Conservation (phyloP, 2,888 invertebrate species). For the Diaprepes abbreviatus region DNA sequence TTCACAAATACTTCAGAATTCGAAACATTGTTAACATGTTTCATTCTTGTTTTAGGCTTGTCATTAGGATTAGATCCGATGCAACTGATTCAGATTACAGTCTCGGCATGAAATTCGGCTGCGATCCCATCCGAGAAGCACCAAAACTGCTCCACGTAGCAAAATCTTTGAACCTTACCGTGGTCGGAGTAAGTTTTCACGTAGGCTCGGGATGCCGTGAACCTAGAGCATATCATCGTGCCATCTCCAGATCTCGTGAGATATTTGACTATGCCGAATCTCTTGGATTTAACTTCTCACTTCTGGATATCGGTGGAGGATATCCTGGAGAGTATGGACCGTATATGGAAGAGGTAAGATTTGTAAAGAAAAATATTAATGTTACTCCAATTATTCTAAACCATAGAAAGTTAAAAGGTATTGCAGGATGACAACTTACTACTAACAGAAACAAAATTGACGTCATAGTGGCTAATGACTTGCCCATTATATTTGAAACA, state of each 20-base stretch:
- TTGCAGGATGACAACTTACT: too few relatives aligned
- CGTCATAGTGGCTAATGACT: too few relatives aligned
- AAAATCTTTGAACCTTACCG: conserved; percentile 79
- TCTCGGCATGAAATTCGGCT: conserved; percentile 95
- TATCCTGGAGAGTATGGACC: conserved; percentile 67
- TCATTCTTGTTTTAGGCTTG: conserved; percentile 74
- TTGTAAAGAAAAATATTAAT: too few relatives aligned
- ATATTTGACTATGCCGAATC: conserved; percentile 55
- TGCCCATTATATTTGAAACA: background rate
- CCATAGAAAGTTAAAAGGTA: too few relatives aligned
- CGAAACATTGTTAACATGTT: too few relatives aligned
- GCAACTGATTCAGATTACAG: conserved; percentile 88
- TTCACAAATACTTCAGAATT: too few relatives aligned
- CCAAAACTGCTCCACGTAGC: conserved; percentile 82
- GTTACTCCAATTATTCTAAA: conserved; percentile 8
- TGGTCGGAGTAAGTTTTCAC: conserved; percentile 90
- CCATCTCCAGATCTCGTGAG: conserved; percentile 54
- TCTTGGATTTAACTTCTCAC: conserved; percentile 55
- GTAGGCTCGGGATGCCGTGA: conserved; percentile 91
- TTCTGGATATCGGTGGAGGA: conserved; percentile 60
- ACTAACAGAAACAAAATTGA: too few relatives aligned
- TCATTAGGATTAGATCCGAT: conserved; percentile 91
- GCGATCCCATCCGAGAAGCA: conserved; percentile 83
- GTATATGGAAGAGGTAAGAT: conserved; percentile 73
- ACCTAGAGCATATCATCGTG: conserved; percentile 56